Base-by-base conservation (phyloP, 2,113 vertebrate species). In the Myrmophylax atrothorax region DNA sequence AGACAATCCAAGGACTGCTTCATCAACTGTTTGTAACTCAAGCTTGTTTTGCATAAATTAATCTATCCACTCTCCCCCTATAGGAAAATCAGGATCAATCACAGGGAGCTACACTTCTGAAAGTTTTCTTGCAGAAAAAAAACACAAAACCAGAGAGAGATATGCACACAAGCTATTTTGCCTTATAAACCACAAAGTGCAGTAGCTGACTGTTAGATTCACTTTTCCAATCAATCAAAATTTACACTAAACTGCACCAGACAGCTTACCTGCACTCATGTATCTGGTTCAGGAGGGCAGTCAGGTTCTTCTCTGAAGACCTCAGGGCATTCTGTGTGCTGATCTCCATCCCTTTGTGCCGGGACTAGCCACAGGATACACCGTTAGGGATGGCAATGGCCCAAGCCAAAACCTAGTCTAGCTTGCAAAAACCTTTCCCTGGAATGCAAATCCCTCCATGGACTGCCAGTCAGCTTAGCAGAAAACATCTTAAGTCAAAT, bases 271-370 rank as follows among this genome's bases (percentile, higher is more conserved):
- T 98, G 86, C 97, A 97, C 14, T 97, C 35, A 5, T 98, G 97
- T 93, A 99, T 98, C 80, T 98, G 98, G 66, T 87, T 96, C 82
- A 99, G 92, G 73, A 99, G 95, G 6, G 95, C n/a, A 0, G 96
- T 95, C 33, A 99, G 56, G 5, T 98, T 98, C 67, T 96, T 97
- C 74, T 98, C 98, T 10, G 98, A 98, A 15, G 97, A 89, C 37
- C 92, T 97, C 50, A 98, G 87, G 12, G 97, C 85, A 7, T 80
- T 94, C 52, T 97, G 91, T 20, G 98, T 96, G 12, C 93, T 84
- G 18, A 66, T 33, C 91, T 98, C 97, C 47, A 97, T 98, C 69
- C 88, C 97, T 73, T 96, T 97, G 94, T 98, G 97, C 24, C 96
- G 96, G 40, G 95, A 84, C 98, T 98, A 70, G 38, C 10, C 40